Conservation (phyloP, 2,888 invertebrate species). For the Leptothorax acervorum region DNA sequence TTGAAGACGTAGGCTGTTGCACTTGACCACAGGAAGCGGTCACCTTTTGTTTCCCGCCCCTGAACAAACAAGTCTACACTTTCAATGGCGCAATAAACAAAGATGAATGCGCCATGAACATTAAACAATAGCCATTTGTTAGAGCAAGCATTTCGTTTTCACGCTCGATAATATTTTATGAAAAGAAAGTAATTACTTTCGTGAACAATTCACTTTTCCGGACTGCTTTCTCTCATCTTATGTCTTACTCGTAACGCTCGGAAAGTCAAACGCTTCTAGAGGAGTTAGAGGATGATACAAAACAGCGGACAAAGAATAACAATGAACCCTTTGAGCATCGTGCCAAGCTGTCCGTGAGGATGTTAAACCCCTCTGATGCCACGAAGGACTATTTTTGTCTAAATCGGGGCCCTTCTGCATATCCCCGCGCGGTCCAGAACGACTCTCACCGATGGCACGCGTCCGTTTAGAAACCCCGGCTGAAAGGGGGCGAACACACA, state of each 20-base stretch:
- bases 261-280: slow-evolving; percentile 47
- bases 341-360: slow-evolving; percentile 63
- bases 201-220: neutral
- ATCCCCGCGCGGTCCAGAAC: slow-evolving; percentile 72
- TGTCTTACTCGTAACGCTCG: slow-evolving; percentile 27
- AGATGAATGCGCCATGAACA: neutral
- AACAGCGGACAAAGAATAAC: slow-evolving; percentile 55
- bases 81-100: neutral
- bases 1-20: slow-evolving; percentile 72
- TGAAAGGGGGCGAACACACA: slow-evolving; percentile 69
- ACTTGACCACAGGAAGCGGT: slow-evolving; percentile 80
- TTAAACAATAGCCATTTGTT: neutral
- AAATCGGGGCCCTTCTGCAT: slow-evolving; percentile 70
- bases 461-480: slow-evolving; percentile 73
- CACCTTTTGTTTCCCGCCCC: slow-evolving; percentile 63
- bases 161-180: neutral
- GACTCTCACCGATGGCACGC: slow-evolving; percentile 79
- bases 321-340: slow-evolving; percentile 65
- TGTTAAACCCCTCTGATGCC: slow-evolving; percentile 67
- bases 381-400: slow-evolving; percentile 69
- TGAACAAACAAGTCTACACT: slow-evolving; percentile 58
- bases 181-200: neutral
- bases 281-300: slow-evolving; percentile 39
- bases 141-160: neutral
- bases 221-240: slow-evolving; percentile 5